These are phyloP conservation scores for Coelinius sp. DNA, from an alignment of 2,888 invertebrate species.

Conservation along the genomic window DNA sequence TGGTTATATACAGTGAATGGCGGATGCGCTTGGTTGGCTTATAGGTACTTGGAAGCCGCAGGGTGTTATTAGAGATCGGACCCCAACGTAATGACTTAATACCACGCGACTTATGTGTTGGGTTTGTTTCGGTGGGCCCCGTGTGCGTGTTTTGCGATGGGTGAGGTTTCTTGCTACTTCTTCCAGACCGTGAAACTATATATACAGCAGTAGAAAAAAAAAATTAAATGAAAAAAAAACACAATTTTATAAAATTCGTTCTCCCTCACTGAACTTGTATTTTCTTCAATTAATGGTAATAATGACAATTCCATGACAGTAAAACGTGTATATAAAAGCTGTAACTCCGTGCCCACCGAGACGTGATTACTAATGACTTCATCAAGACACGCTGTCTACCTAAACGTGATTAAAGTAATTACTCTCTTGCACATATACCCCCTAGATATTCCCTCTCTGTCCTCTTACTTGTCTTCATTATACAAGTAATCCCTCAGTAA, in stretches of 20 bases:
- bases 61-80: conserved; percentile 64
- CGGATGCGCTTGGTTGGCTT: conserved; percentile 17
- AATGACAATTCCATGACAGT: conserved; percentile 8
- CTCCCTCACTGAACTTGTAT: neutral
- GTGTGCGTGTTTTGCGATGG: neutral
- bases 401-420: conserved; percentile 61
- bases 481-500: conserved; percentile 4
- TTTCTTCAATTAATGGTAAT: conserved; percentile 29
- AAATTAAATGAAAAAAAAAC: neutral
- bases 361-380: conserved; percentile 53
- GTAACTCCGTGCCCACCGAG: conserved; percentile 6
- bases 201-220: neutral
- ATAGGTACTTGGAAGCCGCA: conserved; percentile 44
- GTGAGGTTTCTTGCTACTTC: conserved; percentile 17
- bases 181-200: conserved; percentile 6
- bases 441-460: neutral
- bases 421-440: conserved; percentile 37
- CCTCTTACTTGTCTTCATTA: neutral
- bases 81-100: conserved; percentile 64
- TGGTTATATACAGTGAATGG: conserved; percentile 3
- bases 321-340: conserved; percentile 17
- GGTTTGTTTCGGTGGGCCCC: conserved; percentile 52
- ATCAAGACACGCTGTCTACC: conserved; percentile 52
- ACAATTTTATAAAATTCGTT: neutral
- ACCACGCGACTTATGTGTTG: conserved; percentile 60